Base-by-base conservation (phyloP, 92 coral and sea anemone species). In the Epizoanthus stellaris region DNA sequence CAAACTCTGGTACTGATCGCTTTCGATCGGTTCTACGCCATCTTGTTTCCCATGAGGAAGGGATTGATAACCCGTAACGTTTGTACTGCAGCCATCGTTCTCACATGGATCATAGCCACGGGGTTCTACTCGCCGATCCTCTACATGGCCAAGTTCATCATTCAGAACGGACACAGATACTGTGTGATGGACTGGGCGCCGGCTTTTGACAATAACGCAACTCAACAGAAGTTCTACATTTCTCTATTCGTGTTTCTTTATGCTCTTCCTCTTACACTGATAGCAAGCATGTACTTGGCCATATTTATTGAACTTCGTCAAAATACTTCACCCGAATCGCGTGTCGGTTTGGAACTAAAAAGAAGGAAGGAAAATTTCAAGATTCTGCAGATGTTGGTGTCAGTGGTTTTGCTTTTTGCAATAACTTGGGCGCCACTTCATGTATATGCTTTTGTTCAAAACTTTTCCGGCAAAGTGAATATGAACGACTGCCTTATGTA, bases 101-200 rank as follows among this genome's bases (percentile, higher is more conserved):
- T 77, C 17, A 62, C 82, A 4, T 77, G 82, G 82, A 20, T 77
- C 1, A 1, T 61, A 20, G 69, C 82, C 63, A 23, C 45, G 14
- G 82, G 82, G 5, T 58, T 77, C 21, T 77, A 58, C 60, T 62
- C 82, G 8, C 59, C 82, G 23, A 42, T 77, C 11, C 47, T 77
- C 71, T 77, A 77, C 60, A 77, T n/a, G 4, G 82, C 82, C 59
- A 62, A 61, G 56, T 54, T 77, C 0, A 11, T 6, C 54, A 47
- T 11, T 47, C 11, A 47, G 6, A 70, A 77, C 14, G 39, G 56
- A 1, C 5, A 43, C 47, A 70, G 82, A 1, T 14, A 19, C 49
- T 77, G 82, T 13, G 40, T 77, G n/a, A 77, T 77, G 82, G 60
- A 77, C 21, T 77, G 82, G 82, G 71, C 59, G 45, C 82, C 82